These are phyloP conservation scores for Globodera ellingtonae DNA, from an alignment of 1,140 invertebrate species.

Conservation along the genomic window DNA sequence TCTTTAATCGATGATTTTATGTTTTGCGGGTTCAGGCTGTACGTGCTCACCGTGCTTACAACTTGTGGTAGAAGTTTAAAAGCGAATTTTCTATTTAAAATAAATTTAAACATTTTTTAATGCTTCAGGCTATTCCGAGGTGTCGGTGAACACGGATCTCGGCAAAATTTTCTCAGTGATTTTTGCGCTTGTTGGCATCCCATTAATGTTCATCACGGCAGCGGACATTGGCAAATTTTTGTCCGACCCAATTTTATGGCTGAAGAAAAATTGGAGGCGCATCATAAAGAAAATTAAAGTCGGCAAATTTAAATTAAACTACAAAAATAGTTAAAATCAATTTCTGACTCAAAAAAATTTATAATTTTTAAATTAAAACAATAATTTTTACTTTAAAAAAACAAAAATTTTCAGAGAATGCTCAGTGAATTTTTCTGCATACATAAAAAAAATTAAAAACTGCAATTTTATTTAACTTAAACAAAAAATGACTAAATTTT, in stretches of 20 bases:
- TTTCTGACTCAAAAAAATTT: not conserved
- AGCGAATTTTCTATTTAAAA: not conserved
- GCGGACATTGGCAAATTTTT: conserved; percentile 66
- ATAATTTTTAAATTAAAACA: too few relatives aligned
- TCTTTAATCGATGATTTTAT: not conserved
- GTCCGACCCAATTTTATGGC: conserved; percentile 63
- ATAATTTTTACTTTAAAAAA: not conserved
- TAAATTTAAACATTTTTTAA: not conserved
- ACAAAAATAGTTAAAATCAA: conserved; percentile 7
- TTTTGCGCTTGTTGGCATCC: conserved; percentile 65
- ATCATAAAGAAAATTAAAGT: conserved; percentile 56
- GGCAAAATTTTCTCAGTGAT: conserved; percentile 65
- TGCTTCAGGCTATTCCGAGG: conserved; percentile 64
- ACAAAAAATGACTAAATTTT: too few relatives aligned
- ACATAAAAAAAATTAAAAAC: too few relatives aligned
- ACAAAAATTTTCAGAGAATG: conserved; percentile 29
- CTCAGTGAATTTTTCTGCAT: conserved; percentile 52
- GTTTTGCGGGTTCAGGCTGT: conserved; percentile 42
- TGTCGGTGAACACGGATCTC: conserved; percentile 64
- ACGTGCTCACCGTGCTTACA: conserved; percentile 63
- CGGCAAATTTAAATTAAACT: not conserved
- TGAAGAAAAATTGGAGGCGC: conserved; percentile 62
- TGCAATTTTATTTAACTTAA: too few relatives aligned
- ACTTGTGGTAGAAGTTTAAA: conserved; percentile 57
- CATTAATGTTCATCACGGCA: conserved; percentile 66